Percentiles rank a stretch among this genome's conserved stretches.
Evolutionary conservation across 2,113 vertebrate species (phyloP).

Genomic region (Piprites chloris): DNA sequence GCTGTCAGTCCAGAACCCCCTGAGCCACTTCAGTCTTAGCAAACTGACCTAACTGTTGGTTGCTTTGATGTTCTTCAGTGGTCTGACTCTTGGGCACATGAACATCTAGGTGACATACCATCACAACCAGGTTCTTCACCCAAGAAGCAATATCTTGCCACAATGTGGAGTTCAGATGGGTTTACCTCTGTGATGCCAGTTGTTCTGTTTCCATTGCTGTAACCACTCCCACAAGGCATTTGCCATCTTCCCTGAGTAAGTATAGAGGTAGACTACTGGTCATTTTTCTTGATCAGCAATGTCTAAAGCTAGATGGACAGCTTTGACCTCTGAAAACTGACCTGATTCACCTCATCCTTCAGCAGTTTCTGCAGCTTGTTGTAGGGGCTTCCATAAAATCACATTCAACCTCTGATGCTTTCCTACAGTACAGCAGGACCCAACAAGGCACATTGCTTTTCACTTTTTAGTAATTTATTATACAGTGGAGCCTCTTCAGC

Average conservation of each 20-base stretch:
- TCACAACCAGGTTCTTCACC: neutral
- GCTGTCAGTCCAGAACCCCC: neutral
- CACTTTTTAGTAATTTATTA: neutral
- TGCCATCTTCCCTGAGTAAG: neutral
- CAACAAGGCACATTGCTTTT: neutral
- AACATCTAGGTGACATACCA: neutral
- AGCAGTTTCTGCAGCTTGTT: fast-evolving
- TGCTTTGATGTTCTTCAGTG: neutral
- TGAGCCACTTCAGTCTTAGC: neutral
- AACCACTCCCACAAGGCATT: neutral
- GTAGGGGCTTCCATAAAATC: fast-evolving
- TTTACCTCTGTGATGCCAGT: neutral
- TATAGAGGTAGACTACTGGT: neutral
- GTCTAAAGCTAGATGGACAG: neutral
- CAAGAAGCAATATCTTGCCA: neutral
- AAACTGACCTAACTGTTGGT: neutral
- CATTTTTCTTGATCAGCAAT: neutral
- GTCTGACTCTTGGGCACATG: neutral
- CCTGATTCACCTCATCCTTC: neutral
- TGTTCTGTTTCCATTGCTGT: neutral
- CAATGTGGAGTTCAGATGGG: neutral
- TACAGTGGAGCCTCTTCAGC: neutral
- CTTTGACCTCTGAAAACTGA: neutral
- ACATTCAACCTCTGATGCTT: neutral
- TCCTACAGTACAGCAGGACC: neutral